Evolutionary conservation across 2,888 invertebrate species (phyloP).

Genomic region (Heliconius erato): DNA sequence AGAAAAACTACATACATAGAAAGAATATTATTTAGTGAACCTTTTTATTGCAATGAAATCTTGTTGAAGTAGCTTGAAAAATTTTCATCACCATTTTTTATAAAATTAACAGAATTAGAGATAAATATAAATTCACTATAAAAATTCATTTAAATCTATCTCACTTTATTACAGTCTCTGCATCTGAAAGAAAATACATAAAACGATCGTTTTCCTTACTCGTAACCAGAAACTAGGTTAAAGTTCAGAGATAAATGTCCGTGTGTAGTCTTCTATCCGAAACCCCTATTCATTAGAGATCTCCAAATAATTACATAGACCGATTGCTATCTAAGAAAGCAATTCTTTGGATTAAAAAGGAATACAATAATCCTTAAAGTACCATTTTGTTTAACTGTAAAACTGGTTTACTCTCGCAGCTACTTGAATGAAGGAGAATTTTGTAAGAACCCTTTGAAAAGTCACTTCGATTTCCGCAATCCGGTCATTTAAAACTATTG

Average conservation of each 20-base stretch:
- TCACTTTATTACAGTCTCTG: too few species aligned
- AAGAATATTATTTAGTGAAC: constrained; percentile 40
- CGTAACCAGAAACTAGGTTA: constrained; percentile 49
- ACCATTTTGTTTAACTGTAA: neutral
- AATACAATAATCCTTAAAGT: too few species aligned
- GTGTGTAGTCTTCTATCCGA: constrained; percentile 27
- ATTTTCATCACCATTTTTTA: neutral
- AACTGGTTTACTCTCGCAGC: neutral
- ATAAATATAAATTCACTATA: neutral
- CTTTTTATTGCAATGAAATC: neutral
- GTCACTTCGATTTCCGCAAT: neutral
- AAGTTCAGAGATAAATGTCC: constrained; percentile 45
- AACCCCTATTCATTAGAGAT: constrained; percentile 23
- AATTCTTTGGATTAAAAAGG: neutral
- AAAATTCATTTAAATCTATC: too few species aligned
- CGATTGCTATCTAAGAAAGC: neutral
- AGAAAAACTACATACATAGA: constrained; percentile 37
- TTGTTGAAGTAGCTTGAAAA: neutral
- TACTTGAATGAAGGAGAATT: neutral
- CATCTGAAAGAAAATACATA: constrained; percentile 44
- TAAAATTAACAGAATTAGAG: neutral
- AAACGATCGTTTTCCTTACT: constrained; percentile 47
- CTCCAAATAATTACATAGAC: constrained; percentile 11
- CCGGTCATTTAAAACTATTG: neutral
- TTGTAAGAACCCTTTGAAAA: neutral